A percentile compares a stretch with the other conserved stretches of the same genome.
Conservation (phyloP, 2,113 vertebrate species). For the Emydura subglobosa region DNA sequence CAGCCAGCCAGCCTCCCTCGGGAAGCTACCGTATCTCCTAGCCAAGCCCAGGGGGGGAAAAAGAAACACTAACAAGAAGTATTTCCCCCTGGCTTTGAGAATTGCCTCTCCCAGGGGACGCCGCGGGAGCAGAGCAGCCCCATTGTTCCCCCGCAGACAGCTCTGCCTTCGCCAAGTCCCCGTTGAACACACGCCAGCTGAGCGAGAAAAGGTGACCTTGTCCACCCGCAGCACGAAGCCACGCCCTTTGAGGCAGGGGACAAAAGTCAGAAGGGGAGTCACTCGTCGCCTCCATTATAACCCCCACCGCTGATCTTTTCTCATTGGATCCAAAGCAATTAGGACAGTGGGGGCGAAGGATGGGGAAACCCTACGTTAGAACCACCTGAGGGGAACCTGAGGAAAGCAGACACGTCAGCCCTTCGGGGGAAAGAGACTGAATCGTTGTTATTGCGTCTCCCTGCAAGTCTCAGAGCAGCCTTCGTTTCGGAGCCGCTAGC, state of each 20-base stretch:
- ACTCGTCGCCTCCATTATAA: background rate
- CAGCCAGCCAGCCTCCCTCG: background rate
- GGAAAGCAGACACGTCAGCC: background rate
- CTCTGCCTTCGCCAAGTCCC: background rate
- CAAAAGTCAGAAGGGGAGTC: background rate
- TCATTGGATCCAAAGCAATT: no score
- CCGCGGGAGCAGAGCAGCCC: background rate
- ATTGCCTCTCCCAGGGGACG: background rate
- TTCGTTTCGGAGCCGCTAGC: background rate
- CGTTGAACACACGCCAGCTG: background rate
- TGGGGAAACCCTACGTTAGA: background rate
- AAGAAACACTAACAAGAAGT: background rate
- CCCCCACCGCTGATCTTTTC: background rate
- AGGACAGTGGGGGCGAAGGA: no score
- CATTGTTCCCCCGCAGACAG: background rate
- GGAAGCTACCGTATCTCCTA: background rate
- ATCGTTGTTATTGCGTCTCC: background rate
- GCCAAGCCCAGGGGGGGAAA: background rate
- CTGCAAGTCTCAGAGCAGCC: background rate
- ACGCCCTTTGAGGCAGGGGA: background rate
- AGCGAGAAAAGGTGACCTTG: background rate
- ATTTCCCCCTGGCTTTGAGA: background rate
- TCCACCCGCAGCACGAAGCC: background rate
- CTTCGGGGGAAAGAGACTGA: background rate
- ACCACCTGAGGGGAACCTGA: background rate